Base-by-base conservation (phyloP, 1,140 invertebrate genomes). In the Micrasema longulum region DNA sequence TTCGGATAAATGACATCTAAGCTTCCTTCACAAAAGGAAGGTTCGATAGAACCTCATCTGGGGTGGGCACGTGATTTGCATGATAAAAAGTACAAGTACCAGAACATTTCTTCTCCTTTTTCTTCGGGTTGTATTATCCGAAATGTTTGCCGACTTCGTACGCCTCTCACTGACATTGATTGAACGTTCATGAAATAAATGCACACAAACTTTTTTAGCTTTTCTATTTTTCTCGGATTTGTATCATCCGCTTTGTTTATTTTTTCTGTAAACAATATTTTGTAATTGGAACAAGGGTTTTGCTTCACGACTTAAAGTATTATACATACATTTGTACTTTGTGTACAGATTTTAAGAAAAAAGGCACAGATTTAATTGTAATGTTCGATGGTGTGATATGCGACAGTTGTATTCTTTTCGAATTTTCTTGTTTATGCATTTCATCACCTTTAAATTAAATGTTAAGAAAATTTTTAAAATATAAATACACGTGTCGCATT, bases 1-100 rank as follows among this genome's bases (percentile, higher is more conserved):
- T 71, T 68, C 68, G 73, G 65, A 74, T 74, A 74, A 74, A 74
- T 71, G 69, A 74, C 69, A 71, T 67, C 69, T 68, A 71, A 71
- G 64, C 57, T 55, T 60, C 55, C 63, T 66, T 70, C 50, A 38
- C 60, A 35, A 64, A 69, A 64, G 53, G 50, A 62, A 50, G 63
- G 64, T 48, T 60, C 64, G 63, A 57, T 72, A 60, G 36, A n/a
- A 45, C 20, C 55, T 66, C 65, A 62, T 64, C 66, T 62, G 35
- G 23, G 43, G 48, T 36, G 35, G 60, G 38, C 38, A 26, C 62
- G 22, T 64, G 68, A 71, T 74, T 74, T 74, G 72, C 72, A 74
- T 74, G 68, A 74, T 70, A 67, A 74, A 70, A 74, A 36, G 67
- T 57, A 41, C 45, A 48, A 60, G 55, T 36, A 38, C 55, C 14